Evolutionary conservation across 2,888 invertebrate species (phyloP).

Genomic region (Oeneis ivallda): DNA sequence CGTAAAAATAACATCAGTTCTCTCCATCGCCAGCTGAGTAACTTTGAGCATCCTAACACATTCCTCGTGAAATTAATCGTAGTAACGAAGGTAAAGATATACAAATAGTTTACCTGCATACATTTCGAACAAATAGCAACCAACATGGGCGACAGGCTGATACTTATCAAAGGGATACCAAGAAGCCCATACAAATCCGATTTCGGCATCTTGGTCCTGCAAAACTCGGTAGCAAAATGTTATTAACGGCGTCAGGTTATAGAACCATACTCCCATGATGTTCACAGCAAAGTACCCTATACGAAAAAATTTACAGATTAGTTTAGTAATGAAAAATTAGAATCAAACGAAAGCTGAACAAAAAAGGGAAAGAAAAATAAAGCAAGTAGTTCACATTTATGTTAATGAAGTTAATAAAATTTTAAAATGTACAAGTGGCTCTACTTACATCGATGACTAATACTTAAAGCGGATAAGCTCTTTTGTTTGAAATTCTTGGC

Average conservation of each 20-base stretch:
- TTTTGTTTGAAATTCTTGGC: slow-evolving; percentile 59
- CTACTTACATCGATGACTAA: slow-evolving; percentile 64
- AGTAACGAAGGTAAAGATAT: not conserved
- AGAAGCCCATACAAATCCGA: slow-evolving; percentile 71
- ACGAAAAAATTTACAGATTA: not conserved
- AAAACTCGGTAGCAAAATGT: slow-evolving; percentile 56
- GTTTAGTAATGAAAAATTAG: not conserved
- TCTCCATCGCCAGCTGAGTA: too few relatives aligned
- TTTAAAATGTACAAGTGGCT: not conserved
- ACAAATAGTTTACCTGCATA: slow-evolving; percentile 58
- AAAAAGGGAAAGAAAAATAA: too few relatives aligned
- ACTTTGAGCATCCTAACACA: too few relatives aligned
- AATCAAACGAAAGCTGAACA: not conserved
- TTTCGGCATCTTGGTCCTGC: slow-evolving; percentile 50
- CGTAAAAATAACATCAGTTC: too few relatives aligned
- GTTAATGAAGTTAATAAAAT: not conserved
- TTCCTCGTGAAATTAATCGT: too few relatives aligned
- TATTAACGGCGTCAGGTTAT: slow-evolving; percentile 65
- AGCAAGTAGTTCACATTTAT: not conserved
- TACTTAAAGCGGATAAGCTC: slow-evolving; percentile 58
- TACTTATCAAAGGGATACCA: slow-evolving; percentile 77
- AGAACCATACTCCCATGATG: slow-evolving; percentile 67
- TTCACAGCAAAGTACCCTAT: slow-evolving; percentile 67
- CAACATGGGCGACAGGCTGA: slow-evolving; percentile 57
- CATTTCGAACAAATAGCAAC: slow-evolving; percentile 70